A percentile compares a stretch with the other conserved stretches of the same genome.
Conservation (phyloP, 2,797 vertebrate genomes). For the Podarcis lilfordi region DNA sequence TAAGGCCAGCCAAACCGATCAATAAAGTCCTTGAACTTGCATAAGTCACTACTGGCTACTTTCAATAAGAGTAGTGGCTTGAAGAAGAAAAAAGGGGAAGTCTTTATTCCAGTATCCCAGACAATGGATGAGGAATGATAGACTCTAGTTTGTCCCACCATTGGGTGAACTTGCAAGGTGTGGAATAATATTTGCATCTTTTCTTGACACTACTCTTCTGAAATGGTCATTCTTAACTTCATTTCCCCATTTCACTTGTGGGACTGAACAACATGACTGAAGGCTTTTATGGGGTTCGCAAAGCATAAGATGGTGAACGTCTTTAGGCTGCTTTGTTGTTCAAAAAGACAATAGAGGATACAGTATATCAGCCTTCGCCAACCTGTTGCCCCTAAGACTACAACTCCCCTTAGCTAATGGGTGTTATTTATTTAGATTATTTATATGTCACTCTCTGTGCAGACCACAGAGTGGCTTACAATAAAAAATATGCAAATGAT, state of each 20-base stretch:
- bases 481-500: no score
- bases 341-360: neutral
- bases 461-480: no score
- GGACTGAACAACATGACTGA: constrained; percentile 7
- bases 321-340: neutral
- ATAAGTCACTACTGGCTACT: constrained; percentile 83
- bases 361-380: no score
- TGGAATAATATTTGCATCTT: constrained; percentile 4
- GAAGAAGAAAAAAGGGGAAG: constrained; percentile 71
- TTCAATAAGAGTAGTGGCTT: constrained; percentile 79
- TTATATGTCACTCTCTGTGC: no score
- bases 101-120: constrained; percentile 51
- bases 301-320: neutral
- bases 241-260: neutral
- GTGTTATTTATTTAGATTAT: no score
- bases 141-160: constrained; percentile 21
- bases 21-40: constrained; percentile 93
- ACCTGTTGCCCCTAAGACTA: no score
- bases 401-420: no score
- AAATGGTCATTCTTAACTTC: neutral
- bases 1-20: constrained; percentile 85
- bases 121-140: constrained; percentile 64
- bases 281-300: neutral
- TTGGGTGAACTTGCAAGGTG: neutral
- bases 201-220: neutral